Evolutionary conservation across 1,140 invertebrate species (phyloP), one percentile per base, ranked within the genome.

Genomic region (Drosophila orena): DNA sequence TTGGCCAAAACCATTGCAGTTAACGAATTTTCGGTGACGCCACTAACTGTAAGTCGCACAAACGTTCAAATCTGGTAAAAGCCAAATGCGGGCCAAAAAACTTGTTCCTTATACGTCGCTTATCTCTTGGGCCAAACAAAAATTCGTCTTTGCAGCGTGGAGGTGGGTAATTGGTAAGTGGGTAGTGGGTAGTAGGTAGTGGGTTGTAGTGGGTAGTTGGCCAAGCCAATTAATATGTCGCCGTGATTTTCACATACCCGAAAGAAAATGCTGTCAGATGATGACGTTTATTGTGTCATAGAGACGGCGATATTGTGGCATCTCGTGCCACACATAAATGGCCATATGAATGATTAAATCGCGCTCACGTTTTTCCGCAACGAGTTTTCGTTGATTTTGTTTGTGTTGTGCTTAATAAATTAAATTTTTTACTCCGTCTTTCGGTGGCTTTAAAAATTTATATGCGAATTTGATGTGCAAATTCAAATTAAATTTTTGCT

Each of bases 401-500:
- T 30, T 30, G 30, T 61, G 62, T 57, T 58, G 49, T 55, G 64
- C 64, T 77, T 70, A 66, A 77, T 77, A 76, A 76, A 76, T 76
- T 76, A 76, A 54, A 68, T 66, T 76, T 76, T 75, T 24, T 53
- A 27, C 17, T 49, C 5, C 35, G 0, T 15, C 42, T 44, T 35
- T 30, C 22, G 44, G 22, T 27, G 10, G 43, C 69, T 70, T 89
- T 73, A 89, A 88, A 77, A 77, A 88, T 89, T 68, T 70, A 88
- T 83, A 64, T 49, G 73, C 49, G 74, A 88, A 73, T 88, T 89
- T 88, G 70, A 88, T 84, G 84, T 68, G 77, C 76, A 84, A 88
- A 88, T 89, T 89, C 86, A 88, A 88, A 84, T 89, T 89, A 84
- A 84, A 89, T 88, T 89, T 81, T 57, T 62, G 60, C 47, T 56